Conservation (phyloP, 2,797 vertebrate species). For the Anniella stebbinsi region DNA sequence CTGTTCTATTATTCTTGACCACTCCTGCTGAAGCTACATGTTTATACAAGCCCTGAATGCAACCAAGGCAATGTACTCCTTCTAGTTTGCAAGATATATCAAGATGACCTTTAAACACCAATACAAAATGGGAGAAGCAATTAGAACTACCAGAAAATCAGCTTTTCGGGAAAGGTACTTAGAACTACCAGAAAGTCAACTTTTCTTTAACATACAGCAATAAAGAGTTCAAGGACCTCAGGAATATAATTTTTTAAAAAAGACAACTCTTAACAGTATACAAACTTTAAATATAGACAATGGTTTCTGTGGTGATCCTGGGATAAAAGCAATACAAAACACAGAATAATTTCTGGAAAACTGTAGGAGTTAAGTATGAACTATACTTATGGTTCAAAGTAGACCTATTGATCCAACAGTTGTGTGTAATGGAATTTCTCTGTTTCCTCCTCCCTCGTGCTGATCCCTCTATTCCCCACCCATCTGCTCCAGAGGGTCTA, state of each 20-base stretch:
- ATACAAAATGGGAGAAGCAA: neutral
- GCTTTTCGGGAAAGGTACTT: neutral
- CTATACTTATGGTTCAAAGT: neutral
- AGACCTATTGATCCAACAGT: neutral
- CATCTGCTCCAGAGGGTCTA: too few relatives aligned
- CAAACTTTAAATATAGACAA: neutral
- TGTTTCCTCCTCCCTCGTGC: too few relatives aligned
- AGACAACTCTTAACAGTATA: neutral
- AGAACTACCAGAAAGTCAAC: conserved; percentile 24
- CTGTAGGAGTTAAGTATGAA: neutral
- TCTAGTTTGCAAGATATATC: conserved; percentile 23
- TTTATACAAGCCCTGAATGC: conserved; percentile 44
- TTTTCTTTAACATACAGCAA: conserved; percentile 1
- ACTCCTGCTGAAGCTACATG: conserved; percentile 26
- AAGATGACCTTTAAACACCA: conserved; percentile 32
- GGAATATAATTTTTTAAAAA: neutral
- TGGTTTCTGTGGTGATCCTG: neutral
- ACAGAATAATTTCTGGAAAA: neutral
- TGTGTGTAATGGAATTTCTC: too few relatives aligned
- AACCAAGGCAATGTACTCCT: conserved; percentile 30
- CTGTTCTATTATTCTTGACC: conserved; percentile 34
- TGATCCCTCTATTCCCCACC: too few relatives aligned
- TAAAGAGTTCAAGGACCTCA: neutral
- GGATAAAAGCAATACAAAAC: conserved; percentile 16
- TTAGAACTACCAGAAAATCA: conserved; percentile 26